Evolutionary conservation across 2,888 invertebrate genomes (phyloP), one percentile per base, ranked within the genome.

Genomic region (Bhutanitis thaidina): DNA sequence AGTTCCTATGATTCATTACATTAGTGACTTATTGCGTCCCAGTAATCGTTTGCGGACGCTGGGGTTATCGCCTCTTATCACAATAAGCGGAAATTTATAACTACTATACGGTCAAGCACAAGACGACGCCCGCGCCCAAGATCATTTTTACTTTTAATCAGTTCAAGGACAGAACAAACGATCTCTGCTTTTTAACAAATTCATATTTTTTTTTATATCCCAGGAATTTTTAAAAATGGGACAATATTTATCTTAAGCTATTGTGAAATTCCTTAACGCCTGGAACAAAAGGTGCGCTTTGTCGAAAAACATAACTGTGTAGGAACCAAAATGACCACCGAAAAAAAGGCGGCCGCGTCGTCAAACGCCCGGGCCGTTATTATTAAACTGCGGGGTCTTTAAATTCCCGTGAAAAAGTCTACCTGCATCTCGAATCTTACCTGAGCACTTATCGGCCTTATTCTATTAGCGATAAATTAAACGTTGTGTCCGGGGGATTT

Each of bases 391-490:
- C 49, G 65, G 67, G 58, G 59, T 61, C 12, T 61, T 69, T 64
- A 66, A 75, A 73, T 77, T 80, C 74, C 73, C 75, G 75, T 71
- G 78, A 80, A 80, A 75, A 75, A 60, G 65, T 65, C 76, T 85
- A 83, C 84, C 85, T 83, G 81, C 70, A 58, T 58, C 57, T 52
- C 57, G 61, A 57, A 63, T 55, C 62, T 67, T 85, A 84, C 86
- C 83, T 85, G 83, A 71, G 50, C 74, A 80, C 86, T 83, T 80
- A 74, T 60, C 51, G 30, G 51, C 34, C 68, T 64, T 69, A 72
- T 67, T 67, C 72, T 73, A 76, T 72, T 72, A 72, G 64, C 75
- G 74, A 80, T 85, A 87, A 83, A 83, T 86, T 82, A 81, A 82
- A 76, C 67, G 71, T 68, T 62, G 69, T 75, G 77, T 69, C 69